These are phyloP conservation scores for Urocolius indicus DNA, from an alignment of 2,113 vertebrate genomes.

Conservation along the genomic window DNA sequence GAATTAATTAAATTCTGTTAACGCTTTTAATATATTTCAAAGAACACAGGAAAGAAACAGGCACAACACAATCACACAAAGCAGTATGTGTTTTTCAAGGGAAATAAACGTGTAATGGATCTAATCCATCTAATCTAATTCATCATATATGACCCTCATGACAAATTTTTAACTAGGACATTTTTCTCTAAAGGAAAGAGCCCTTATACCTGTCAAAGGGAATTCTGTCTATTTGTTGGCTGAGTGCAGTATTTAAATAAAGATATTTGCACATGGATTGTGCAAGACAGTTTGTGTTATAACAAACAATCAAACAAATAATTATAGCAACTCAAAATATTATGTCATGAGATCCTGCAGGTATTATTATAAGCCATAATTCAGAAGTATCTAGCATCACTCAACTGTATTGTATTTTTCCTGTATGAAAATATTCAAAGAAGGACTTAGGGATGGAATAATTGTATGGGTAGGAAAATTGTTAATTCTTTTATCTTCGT, in stretches of 20 bases:
- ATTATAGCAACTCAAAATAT: not conserved
- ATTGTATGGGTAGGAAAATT: not conserved
- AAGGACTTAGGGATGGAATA: not conserved
- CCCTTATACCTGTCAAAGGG: not conserved
- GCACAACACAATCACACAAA: not conserved
- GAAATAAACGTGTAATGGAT: not conserved
- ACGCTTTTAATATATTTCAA: not conserved
- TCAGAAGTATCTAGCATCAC: not conserved
- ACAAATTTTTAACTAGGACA: not conserved
- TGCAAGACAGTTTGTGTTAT: not conserved
- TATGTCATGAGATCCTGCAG: not conserved
- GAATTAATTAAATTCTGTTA: not conserved
- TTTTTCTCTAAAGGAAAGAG: not conserved
- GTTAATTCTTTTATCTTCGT: not conserved
- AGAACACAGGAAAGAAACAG: not conserved
- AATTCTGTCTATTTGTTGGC: not conserved
- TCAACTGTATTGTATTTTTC: not conserved
- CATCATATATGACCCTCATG: not conserved
- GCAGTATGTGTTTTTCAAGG: not conserved
- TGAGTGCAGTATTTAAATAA: not conserved
- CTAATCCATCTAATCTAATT: not conserved
- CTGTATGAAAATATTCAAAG: not conserved
- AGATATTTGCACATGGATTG: not conserved
- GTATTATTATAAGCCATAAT: not conserved
- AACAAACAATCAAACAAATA: not conserved